Conservation (phyloP, 2,113 vertebrate species). For the Bujurquina vittata region DNA sequence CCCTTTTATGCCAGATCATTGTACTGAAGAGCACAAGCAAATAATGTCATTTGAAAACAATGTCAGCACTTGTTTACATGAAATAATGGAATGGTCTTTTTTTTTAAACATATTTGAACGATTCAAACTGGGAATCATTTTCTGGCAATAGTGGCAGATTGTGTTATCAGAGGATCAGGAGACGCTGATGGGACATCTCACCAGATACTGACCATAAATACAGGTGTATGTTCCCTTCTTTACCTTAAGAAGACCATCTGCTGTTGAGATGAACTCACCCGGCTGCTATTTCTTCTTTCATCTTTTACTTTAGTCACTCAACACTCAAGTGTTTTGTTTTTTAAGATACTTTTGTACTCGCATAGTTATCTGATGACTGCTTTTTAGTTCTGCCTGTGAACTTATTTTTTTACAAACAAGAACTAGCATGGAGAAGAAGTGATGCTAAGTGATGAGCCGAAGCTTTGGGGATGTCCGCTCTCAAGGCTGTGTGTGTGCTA, state of each 20-base stretch:
- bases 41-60: background rate
- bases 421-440: background rate
- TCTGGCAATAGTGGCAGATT: background rate
- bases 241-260: background rate
- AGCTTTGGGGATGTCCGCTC: constrained; percentile 37
- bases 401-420: background rate
- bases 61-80: background rate
- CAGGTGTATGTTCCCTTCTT: background rate
- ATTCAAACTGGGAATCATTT: background rate
- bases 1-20: background rate
- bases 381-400: background rate
- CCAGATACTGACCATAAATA: constrained; percentile 4
- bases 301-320: constrained; percentile 4
- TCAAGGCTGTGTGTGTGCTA: background rate
- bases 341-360: background rate
- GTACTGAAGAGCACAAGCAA: background rate
- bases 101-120: background rate
- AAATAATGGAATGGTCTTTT: background rate
- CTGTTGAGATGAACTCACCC: background rate
- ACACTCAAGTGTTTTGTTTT: background rate
- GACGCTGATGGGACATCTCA: background rate
- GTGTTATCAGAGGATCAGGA: background rate
- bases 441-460: constrained; percentile 12
- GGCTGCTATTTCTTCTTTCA: constrained; percentile 1
- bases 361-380: background rate